Percentiles rank a stretch among this genome's conserved stretches.
Conservation (phyloP, 2,113 vertebrate species). For the Megaptera novaeangliae region DNA sequence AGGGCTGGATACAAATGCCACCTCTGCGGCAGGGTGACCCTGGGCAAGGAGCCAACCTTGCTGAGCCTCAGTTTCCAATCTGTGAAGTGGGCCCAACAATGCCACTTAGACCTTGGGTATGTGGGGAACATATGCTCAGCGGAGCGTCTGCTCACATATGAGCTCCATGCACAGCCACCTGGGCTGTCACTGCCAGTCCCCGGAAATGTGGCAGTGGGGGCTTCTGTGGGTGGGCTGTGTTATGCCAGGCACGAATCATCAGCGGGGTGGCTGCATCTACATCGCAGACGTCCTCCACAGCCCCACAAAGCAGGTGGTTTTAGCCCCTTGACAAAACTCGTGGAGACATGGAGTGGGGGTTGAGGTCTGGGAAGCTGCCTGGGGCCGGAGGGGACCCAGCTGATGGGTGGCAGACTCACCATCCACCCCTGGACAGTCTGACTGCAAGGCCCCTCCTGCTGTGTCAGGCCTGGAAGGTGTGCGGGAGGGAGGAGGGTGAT, state of each 20-base stretch:
- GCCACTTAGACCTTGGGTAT: background rate
- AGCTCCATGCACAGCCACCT: background rate
- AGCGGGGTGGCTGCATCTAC: background rate
- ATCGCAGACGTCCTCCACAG: background rate
- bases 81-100: background rate
- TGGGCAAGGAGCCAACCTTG: background rate
- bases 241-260: background rate
- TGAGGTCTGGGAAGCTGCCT: background rate
- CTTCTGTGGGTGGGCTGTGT: background rate
- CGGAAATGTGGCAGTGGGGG: background rate
- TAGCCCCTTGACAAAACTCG: background rate
- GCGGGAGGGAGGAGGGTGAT: background rate
- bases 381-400: background rate
- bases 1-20: background rate
- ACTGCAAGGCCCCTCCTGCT: background rate
- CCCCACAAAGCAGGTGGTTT: background rate
- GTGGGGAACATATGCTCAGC: background rate
- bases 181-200: background rate
- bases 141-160: too few relatives aligned
- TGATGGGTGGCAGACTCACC: background rate
- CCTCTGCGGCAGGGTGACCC: background rate
- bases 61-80: background rate
- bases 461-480: background rate
- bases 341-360: background rate
- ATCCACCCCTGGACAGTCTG: background rate